Conservation (phyloP, 2,888 invertebrate species). For the Hirtodrosophila duncani region DNA sequence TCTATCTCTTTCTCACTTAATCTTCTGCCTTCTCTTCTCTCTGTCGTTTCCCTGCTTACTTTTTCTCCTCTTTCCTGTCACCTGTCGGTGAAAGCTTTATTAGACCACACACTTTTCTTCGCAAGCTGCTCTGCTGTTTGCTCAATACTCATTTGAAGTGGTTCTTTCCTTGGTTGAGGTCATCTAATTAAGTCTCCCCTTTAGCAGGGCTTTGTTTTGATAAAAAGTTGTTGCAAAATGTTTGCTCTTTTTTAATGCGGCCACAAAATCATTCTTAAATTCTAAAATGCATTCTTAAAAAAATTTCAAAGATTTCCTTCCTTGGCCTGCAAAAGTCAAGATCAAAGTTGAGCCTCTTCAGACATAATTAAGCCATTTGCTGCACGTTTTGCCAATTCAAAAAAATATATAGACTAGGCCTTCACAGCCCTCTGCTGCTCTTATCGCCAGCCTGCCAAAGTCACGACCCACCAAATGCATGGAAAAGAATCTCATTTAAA, state of each 20-base stretch:
- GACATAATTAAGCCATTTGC: conserved; percentile 64
- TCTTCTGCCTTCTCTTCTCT: background rate
- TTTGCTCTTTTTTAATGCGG: no score
- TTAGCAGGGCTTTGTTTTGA: no score
- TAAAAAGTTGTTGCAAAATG: no score
- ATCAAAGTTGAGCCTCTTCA: conserved; percentile 62
- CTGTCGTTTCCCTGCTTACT: background rate
- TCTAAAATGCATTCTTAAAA: no score
- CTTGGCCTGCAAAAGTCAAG: conserved; percentile 30
- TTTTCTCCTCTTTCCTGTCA: background rate
- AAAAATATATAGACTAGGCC: conserved; percentile 35
- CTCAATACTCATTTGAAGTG: no score
- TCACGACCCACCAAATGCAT: conserved; percentile 29
- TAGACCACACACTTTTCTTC: no score
- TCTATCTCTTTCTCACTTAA: background rate
- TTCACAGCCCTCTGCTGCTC: conserved; percentile 32
- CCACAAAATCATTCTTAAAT: no score
- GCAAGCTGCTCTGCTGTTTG: no score
- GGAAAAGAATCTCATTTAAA: conserved; percentile 38
- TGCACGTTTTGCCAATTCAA: conserved; percentile 71
- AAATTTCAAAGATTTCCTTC: no score
- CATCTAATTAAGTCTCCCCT: no score
- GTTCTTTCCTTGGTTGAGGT: no score
- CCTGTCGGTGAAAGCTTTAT: no score
- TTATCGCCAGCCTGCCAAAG: conserved; percentile 37